phyloP scores from a whole-genome alignment of 2,797 vertebrate species.

The Tamandua tetradactyla region DNA sequence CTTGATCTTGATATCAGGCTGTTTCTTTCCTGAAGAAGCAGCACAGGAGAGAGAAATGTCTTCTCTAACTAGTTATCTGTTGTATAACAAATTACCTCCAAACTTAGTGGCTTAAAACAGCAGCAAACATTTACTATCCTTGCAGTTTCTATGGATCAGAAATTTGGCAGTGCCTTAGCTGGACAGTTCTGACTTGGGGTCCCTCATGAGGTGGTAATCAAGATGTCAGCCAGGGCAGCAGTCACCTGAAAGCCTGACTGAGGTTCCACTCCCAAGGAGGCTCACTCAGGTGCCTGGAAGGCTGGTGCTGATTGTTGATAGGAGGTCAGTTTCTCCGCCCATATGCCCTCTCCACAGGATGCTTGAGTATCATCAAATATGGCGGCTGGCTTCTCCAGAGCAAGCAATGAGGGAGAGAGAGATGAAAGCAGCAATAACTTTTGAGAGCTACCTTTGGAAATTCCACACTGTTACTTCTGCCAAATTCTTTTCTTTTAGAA shows the following conservation, averaged over 20 bases:
- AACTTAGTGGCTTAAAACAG: neutral
- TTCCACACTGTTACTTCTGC: neutral
- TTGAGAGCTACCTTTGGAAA: neutral
- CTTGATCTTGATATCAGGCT: neutral
- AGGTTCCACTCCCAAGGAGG: neutral
- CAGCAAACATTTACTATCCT: neutral
- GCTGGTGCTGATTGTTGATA: neutral
- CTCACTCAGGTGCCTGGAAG: neutral
- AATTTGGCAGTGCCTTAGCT: neutral
- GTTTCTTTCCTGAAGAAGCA: neutral
- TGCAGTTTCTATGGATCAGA: neutral
- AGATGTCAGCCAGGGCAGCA: neutral
- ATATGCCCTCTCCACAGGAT: neutral
- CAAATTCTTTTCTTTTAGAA: neutral
- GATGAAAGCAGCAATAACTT: neutral
- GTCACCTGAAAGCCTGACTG: neutral
- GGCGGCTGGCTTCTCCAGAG: neutral
- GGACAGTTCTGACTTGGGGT: neutral
- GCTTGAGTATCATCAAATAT: neutral
- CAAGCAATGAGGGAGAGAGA: accelerated
- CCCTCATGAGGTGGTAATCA: neutral
- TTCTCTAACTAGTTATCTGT: neutral
- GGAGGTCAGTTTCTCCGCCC: neutral
- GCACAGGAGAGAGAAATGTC: neutral
- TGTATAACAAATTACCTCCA: neutral